Conservation (phyloP, 2,113 vertebrate species). For the Proteles cristata region DNA sequence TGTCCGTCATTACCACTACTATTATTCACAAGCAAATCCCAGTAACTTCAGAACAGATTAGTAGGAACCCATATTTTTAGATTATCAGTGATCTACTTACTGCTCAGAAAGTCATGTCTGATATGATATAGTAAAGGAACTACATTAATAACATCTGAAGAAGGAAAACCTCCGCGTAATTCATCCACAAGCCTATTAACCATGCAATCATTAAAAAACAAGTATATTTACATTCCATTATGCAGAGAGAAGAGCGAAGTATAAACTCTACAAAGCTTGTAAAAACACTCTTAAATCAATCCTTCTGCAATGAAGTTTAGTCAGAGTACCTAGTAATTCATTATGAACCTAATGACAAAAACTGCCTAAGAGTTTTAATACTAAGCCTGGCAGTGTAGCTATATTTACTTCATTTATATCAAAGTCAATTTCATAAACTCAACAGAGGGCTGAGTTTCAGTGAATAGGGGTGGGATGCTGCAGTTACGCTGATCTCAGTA, state of each 20-base stretch:
- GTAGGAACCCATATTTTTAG: neutral
- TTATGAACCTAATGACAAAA: neutral
- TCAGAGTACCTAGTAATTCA: constrained; percentile 20
- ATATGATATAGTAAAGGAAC: neutral
- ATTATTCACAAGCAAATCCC: neutral
- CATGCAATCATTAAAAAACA: neutral
- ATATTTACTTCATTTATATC: neutral
- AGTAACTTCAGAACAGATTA: neutral
- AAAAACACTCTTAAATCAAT: neutral
- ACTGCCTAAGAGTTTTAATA: neutral
- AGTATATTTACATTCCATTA: neutral
- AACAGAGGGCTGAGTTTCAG: neutral
- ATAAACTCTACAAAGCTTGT: neutral
- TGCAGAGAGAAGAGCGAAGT: neutral
- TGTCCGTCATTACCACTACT: neutral
- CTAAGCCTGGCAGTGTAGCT: neutral
- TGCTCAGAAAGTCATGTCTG: constrained; percentile 14
- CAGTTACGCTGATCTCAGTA: neutral
- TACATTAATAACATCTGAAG: neutral
- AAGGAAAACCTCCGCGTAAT: neutral
- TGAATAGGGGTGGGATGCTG: neutral
- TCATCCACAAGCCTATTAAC: neutral
- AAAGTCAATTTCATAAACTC: neutral
- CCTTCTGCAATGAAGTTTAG: neutral
- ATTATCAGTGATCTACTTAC: neutral